A percentile compares a stretch with the other conserved stretches of the same genome.
Evolutionary conservation across 1,140 invertebrate genomes (phyloP).

Genomic region (Drosophila pallidifrons): DNA sequence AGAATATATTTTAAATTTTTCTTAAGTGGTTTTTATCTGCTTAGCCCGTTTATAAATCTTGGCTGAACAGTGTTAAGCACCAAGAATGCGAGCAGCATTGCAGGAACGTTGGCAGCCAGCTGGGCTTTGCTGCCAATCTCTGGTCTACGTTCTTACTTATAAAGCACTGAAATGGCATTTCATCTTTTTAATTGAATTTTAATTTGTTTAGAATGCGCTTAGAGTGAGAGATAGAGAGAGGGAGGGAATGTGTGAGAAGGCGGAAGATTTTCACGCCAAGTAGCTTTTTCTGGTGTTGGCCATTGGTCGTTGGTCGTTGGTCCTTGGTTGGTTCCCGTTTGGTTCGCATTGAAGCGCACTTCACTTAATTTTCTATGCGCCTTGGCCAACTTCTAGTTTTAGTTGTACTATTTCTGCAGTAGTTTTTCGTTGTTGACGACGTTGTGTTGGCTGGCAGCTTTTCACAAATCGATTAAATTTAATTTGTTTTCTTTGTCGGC

Average conservation of each 20-base stretch:
- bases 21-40: too few relatives aligned
- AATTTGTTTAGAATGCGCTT: conserved; percentile 84
- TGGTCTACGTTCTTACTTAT: conserved; percentile 34
- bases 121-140: conserved; percentile 6
- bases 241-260: neutral
- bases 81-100: neutral
- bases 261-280: conserved; percentile 40
- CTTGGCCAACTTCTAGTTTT: conserved; percentile 45
- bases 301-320: conserved; percentile 12
- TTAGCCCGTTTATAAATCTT: too few relatives aligned
- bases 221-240: conserved; percentile 14
- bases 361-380: conserved; percentile 58
- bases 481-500: conserved; percentile 79
- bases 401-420: conserved; percentile 16
- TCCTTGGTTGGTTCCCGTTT: conserved; percentile 7
- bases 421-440: conserved; percentile 20
- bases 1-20: neutral
- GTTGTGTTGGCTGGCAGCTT: conserved; percentile 58
- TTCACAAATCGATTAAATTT: conserved; percentile 84
- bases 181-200: conserved; percentile 85
- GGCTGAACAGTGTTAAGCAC: conserved; percentile 17
- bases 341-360: conserved; percentile 27
- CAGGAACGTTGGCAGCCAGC: conserved; percentile 20
- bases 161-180: conserved; percentile 78
- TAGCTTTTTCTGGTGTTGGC: conserved; percentile 40